These are phyloP conservation scores for Jaculus jaculus DNA, from an alignment of 2,113 vertebrate species.

Conservation along the genomic window DNA sequence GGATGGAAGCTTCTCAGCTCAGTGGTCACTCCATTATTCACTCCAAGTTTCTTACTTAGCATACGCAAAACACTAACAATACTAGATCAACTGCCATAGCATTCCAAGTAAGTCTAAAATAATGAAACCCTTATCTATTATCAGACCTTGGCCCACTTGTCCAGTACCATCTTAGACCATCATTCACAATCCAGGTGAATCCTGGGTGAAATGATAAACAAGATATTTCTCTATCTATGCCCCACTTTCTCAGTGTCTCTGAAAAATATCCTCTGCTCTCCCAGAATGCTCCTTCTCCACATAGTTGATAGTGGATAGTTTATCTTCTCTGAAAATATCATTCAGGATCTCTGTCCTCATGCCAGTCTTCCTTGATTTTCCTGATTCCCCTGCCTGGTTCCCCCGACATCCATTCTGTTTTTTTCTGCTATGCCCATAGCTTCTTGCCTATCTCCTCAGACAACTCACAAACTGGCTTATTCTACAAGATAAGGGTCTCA, in stretches of 20 bases:
- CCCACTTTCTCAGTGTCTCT: not conserved
- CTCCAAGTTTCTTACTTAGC: not conserved
- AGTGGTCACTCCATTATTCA: not conserved
- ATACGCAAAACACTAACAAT: not conserved
- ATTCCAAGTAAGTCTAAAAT: not conserved
- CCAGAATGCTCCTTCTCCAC: not conserved
- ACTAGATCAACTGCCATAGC: not conserved
- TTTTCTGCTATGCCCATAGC: not conserved
- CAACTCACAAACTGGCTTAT: not conserved
- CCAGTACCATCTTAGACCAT: not conserved
- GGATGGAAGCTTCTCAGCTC: not conserved
- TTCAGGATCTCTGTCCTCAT: not conserved
- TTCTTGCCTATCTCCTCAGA: not conserved
- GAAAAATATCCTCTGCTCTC: not conserved
- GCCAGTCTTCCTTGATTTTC: not conserved
- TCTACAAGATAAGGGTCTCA: not conserved
- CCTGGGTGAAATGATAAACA: not conserved
- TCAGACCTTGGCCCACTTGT: not conserved
- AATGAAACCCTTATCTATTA: not conserved
- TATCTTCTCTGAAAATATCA: not conserved
- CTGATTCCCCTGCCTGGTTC: accelerated
- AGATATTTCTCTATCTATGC: accelerated
- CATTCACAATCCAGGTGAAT: not conserved
- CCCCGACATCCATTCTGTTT: not conserved
- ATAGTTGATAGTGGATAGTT: not conserved